Percentiles rank a stretch among this genome's conserved stretches.
These are phyloP conservation scores for Sciaenops ocellatus DNA, from an alignment of 2,797 vertebrate genomes.

Conservation along the genomic window DNA sequence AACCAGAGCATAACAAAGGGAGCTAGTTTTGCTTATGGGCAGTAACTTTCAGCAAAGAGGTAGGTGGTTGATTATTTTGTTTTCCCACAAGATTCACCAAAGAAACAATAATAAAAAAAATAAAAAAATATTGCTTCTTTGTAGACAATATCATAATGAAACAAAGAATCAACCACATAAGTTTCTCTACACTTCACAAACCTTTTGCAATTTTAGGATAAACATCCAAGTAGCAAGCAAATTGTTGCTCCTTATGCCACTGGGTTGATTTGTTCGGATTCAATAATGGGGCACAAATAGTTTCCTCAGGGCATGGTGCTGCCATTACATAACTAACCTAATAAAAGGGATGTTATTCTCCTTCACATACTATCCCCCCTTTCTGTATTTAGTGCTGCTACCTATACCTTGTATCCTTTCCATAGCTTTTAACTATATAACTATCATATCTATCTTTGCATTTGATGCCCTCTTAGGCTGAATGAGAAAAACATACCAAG, in stretches of 20 bases:
- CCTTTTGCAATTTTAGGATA: conserved; percentile 23
- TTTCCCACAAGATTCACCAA: not conserved
- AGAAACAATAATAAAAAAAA: not conserved
- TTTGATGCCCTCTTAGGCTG: conserved; percentile 7
- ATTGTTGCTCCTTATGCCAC: conserved; percentile 16
- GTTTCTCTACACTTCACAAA: conserved; percentile 6
- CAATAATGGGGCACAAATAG: conserved; percentile 46
- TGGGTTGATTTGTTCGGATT: conserved; percentile 45
- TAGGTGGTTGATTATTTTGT: conserved; percentile 11
- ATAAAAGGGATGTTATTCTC: conserved; percentile 31
- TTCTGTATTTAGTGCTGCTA: conserved; percentile 16
- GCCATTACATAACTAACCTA: conserved; percentile 56
- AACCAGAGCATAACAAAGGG: not conserved
- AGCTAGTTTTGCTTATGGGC: not conserved
- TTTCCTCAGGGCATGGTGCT: conserved; percentile 36
- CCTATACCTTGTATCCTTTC: conserved; percentile 18
- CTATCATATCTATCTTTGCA: conserved; percentile 5
- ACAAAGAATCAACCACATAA: conserved; percentile 12
- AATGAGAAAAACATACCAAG: conserved; percentile 21
- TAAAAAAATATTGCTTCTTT: not conserved
- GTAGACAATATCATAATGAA: conserved; percentile 12
- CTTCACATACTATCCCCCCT: conserved; percentile 16
- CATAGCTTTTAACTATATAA: conserved; percentile 20
- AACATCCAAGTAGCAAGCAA: conserved; percentile 11
- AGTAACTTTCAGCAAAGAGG: conserved; percentile 10